Evolutionary conservation across 2,888 invertebrate species (phyloP).

Genomic region (Mesoligia furuncula): DNA sequence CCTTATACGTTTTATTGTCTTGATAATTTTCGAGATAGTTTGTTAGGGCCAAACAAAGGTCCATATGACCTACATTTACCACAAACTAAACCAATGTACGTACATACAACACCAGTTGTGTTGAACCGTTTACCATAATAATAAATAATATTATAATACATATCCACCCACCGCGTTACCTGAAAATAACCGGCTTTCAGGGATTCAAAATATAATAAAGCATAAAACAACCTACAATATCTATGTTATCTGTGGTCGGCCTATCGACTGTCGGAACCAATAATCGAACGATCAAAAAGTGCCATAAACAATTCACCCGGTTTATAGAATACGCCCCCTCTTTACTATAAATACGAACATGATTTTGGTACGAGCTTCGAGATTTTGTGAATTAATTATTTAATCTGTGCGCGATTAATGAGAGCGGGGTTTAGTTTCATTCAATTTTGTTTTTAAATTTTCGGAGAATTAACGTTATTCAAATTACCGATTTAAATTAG

Average conservation of each 20-base stretch:
- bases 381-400: conserved; percentile 42
- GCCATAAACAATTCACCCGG: conserved; percentile 29
- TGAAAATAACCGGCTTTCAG: conserved; percentile 38
- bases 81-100: conserved; percentile 13
- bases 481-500: not conserved
- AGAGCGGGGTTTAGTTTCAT: conserved; percentile 22
- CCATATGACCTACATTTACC: conserved; percentile 36
- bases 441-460: conserved; percentile 20
- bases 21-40: conserved; percentile 56
- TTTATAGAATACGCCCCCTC: conserved; percentile 51
- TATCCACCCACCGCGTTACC: conserved; percentile 13
- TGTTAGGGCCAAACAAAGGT: conserved; percentile 41
- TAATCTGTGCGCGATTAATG: conserved; percentile 37
- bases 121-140: conserved; percentile 14
- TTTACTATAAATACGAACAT: conserved; percentile 47
- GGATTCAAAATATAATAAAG: conserved; percentile 43
- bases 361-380: conserved; percentile 39
- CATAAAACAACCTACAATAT: conserved; percentile 37
- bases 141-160: too few relatives aligned
- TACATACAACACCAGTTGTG: not conserved
- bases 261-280: conserved; percentile 45
- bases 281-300: conserved; percentile 56
- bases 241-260: conserved; percentile 37
- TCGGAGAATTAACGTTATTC: not conserved
- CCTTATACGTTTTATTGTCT: conserved; percentile 60